Conservation (phyloP, 92 coral and sea anemone species). For the Epizoanthus stellaris region DNA sequence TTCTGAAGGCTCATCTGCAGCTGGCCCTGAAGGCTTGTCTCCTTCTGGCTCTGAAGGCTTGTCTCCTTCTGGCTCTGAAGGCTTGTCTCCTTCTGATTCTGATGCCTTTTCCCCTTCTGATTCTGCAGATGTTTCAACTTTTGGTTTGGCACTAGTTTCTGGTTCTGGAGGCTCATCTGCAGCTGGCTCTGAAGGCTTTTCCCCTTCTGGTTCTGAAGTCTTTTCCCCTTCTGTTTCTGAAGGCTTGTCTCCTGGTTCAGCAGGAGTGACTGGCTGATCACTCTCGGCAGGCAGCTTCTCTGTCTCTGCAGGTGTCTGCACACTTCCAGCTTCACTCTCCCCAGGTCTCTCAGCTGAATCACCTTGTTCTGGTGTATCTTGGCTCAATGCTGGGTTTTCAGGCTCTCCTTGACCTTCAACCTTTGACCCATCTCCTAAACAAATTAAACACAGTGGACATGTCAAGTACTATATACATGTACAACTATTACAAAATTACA, state of each 20-base stretch:
- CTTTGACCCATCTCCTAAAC: neutral
- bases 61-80: neutral
- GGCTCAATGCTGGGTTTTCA: slow-evolving; percentile 9
- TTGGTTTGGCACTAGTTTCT: slow-evolving; percentile 4
- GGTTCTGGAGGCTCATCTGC: neutral
- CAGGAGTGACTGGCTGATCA: neutral
- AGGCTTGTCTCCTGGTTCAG: neutral
- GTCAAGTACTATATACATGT: too few species aligned
- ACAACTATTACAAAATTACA: too few species aligned
- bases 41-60: slow-evolving; percentile 1
- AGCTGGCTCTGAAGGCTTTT: neutral
- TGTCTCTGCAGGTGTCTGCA: neutral
- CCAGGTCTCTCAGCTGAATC: slow-evolving; percentile 1
- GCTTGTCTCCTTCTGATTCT: neutral
- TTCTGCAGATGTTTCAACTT: slow-evolving; percentile 11
- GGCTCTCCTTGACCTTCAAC: neutral
- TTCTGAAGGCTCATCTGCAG: neutral
- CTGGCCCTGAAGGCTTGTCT: neutral
- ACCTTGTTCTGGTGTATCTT: neutral
- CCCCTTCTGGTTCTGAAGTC: neutral
- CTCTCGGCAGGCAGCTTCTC: neutral
- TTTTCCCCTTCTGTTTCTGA: neutral
- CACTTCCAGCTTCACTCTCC: slow-evolving; percentile 17
- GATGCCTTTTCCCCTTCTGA: neutral
- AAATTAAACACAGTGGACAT: too few species aligned